phyloP scores from a whole-genome alignment of 2,888 invertebrate genomes.

The Protophormia terraenovae region DNA sequence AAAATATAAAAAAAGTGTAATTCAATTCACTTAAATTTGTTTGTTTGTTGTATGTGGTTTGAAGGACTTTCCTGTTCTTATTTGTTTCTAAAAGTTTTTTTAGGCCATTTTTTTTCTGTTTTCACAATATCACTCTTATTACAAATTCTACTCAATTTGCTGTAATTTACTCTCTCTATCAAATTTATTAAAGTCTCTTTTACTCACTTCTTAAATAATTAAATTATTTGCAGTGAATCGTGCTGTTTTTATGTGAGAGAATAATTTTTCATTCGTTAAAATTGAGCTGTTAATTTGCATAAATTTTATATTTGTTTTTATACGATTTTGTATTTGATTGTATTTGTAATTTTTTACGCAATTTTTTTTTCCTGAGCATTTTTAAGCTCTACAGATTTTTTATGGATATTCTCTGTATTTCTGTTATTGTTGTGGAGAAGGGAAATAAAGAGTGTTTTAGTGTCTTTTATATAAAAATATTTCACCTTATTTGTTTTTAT shows the following conservation, averaged over 20 bases:
- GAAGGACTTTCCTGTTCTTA: constrained; percentile 54
- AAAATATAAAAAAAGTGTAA: background rate
- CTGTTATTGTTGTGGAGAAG: background rate
- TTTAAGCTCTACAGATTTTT: background rate
- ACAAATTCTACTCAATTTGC: background rate
- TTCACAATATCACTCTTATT: background rate
- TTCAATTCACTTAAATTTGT: constrained; percentile 34
- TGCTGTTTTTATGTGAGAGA: background rate
- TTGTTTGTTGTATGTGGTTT: constrained; percentile 31
- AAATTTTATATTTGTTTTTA: constrained; percentile 7
- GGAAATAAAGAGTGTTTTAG: background rate
- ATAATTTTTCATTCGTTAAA: background rate
- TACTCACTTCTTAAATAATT: constrained; percentile 15
- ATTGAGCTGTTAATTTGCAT: constrained; percentile 38
- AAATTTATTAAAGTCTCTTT: background rate
- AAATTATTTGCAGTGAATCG: constrained; percentile 18
- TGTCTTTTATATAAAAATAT: constrained; percentile 25
- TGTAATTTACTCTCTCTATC: background rate
- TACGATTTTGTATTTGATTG: background rate
- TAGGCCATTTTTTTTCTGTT: background rate
- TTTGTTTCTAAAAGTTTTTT: constrained; percentile 21
- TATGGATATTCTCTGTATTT: background rate
- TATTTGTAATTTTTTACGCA: constrained; percentile 4
- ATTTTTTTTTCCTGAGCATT: background rate
- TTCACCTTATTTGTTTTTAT: constrained; percentile 59